Conservation (phyloP, 2,888 invertebrate genomes). For the Saturnia pavonia region DNA sequence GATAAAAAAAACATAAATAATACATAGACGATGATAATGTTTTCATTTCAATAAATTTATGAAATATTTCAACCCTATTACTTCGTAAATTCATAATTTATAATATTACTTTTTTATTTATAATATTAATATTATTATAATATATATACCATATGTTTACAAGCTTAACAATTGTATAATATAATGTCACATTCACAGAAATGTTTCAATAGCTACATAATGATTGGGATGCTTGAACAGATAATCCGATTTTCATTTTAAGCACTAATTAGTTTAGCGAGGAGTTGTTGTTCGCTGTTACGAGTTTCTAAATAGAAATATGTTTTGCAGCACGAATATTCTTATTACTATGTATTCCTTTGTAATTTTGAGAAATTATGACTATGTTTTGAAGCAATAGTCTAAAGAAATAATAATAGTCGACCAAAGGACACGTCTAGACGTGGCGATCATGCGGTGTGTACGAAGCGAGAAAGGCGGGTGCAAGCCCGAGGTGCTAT, state of each 20-base stretch:
- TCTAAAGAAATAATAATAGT: too few species aligned
- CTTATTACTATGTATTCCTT: not conserved
- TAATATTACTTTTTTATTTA: too few species aligned
- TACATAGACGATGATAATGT: too few species aligned
- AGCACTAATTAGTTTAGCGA: conserved; percentile 5
- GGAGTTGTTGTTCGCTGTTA: not conserved
- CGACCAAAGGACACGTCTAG: too few species aligned
- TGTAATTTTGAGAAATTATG: not conserved
- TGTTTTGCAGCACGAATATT: not conserved
- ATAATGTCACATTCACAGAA: not conserved
- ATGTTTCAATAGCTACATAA: not conserved
- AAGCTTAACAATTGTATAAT: not conserved
- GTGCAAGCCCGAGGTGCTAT: too few species aligned
- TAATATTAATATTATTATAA: not conserved
- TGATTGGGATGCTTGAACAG: not conserved
- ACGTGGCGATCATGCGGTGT: too few species aligned
- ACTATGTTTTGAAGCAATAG: not conserved
- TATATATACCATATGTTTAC: too few species aligned
- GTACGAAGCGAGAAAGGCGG: too few species aligned
- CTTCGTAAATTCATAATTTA: too few species aligned
- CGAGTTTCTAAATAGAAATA: not conserved
- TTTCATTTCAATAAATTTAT: too few species aligned
- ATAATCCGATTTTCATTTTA: not conserved
- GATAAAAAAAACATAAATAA: too few species aligned
- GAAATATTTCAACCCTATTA: too few species aligned